Percentiles rank a stretch among this genome's conserved stretches.
These are phyloP conservation scores for Rhagoletis pomonella DNA, from an alignment of 1,140 invertebrate species.

Conservation along the genomic window DNA sequence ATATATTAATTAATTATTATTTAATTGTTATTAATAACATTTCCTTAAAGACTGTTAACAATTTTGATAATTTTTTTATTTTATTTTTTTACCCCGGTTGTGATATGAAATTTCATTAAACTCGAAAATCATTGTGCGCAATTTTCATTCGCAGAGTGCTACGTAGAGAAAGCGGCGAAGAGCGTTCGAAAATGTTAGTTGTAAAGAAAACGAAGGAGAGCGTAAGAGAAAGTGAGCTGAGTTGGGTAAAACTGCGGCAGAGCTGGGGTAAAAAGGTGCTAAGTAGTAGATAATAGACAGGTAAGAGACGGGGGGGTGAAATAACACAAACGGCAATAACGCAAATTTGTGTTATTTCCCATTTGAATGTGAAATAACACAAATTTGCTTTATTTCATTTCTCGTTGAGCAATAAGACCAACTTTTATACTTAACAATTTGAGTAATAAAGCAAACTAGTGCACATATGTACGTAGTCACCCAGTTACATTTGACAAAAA, in stretches of 20 bases:
- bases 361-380: too few relatives aligned
- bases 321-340: too few relatives aligned
- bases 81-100: not conserved
- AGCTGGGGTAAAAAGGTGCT: not conserved
- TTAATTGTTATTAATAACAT: constrained; percentile 26
- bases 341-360: too few relatives aligned
- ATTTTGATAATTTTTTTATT: not conserved
- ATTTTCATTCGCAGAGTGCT: not conserved
- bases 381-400: too few relatives aligned
- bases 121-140: not conserved
- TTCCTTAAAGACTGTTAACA: not conserved
- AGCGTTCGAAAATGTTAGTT: not conserved
- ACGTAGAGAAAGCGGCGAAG: not conserved
- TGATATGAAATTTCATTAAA: not conserved
- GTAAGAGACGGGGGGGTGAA: too few relatives aligned
- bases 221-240: not conserved
- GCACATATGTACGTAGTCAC: too few relatives aligned
- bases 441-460: too few relatives aligned
- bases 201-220: not conserved
- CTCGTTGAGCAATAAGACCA: too few relatives aligned
- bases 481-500: too few relatives aligned
- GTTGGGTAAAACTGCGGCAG: too few relatives aligned
- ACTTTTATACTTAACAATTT: too few relatives aligned
- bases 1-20: not conserved
- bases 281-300: not conserved